phyloP scores from a whole-genome alignment of 2,113 vertebrate genomes.

The Fulica atra region DNA sequence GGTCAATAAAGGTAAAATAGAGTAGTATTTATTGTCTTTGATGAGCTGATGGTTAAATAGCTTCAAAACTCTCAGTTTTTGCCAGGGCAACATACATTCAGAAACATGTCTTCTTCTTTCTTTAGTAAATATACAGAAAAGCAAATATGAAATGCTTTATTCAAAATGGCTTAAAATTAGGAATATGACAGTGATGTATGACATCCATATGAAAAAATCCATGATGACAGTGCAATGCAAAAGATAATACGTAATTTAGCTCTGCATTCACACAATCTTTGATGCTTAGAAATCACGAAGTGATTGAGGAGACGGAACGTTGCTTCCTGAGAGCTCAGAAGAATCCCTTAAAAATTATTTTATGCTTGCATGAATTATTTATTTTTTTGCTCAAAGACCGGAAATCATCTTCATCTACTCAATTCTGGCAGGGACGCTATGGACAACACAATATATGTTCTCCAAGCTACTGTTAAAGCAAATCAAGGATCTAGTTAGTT shows the following conservation, averaged over 20 bases:
- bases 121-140: not conserved
- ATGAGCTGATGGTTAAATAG: slow-evolving; percentile 2
- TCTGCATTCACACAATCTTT: not conserved
- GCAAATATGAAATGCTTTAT: not conserved
- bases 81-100: not conserved
- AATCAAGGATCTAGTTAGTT: not conserved
- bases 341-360: not conserved
- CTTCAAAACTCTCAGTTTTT: slow-evolving; percentile 16
- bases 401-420: not conserved
- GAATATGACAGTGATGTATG: not conserved
- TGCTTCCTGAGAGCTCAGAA: not conserved
- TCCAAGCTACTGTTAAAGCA: not conserved
- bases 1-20: not conserved
- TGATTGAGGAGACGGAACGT: not conserved
- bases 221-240: not conserved
- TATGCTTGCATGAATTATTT: not conserved
- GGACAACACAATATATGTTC: not conserved
- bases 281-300: not conserved
- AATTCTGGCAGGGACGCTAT: not conserved
- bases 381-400: not conserved
- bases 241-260: not conserved
- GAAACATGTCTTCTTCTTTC: not conserved
- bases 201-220: not conserved
- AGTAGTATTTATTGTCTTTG: slow-evolving; percentile 2
- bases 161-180: not conserved